A percentile compares a stretch with the other conserved stretches of the same genome.
Conservation (phyloP, 2,888 invertebrate species). For the Smittia aterrima region DNA sequence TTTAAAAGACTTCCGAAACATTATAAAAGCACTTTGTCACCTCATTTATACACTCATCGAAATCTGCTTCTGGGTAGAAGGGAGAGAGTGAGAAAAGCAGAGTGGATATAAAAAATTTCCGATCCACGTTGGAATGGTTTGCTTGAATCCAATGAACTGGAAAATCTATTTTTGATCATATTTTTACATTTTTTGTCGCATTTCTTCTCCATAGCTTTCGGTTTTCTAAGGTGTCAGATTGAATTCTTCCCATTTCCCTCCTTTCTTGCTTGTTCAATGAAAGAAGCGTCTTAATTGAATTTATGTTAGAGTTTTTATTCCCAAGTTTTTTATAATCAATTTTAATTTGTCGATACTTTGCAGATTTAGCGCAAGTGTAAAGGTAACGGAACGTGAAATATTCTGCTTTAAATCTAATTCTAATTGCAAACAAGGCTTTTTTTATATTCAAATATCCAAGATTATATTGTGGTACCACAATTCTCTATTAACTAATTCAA, state of each 20-base stretch:
- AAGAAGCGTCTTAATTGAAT: conserved; percentile 8
- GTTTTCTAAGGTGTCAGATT: background rate
- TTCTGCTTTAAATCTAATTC: too few relatives aligned
- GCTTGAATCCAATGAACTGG: conserved; percentile 10
- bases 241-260: background rate
- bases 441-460: too few relatives aligned
- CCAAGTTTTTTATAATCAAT: conserved; percentile 10
- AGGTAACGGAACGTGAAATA: too few relatives aligned
- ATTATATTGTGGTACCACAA: too few relatives aligned
- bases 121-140: conserved; percentile 6
- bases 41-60: background rate
- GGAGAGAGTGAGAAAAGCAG: background rate
- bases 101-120: conserved; percentile 1
- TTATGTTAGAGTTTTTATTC: background rate
- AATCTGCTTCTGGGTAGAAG: background rate
- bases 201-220: background rate
- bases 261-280: background rate
- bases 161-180: conserved; percentile 25
- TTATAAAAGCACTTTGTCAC: background rate
- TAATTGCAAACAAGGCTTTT: too few relatives aligned
- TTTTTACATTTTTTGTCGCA: conserved; percentile 13
- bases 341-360: background rate
- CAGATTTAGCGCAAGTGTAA: too few relatives aligned
- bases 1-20: background rate
- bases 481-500: too few relatives aligned